Evolutionary conservation across 2,113 vertebrate genomes (phyloP).

Genomic region (Chamaea fasciata): DNA sequence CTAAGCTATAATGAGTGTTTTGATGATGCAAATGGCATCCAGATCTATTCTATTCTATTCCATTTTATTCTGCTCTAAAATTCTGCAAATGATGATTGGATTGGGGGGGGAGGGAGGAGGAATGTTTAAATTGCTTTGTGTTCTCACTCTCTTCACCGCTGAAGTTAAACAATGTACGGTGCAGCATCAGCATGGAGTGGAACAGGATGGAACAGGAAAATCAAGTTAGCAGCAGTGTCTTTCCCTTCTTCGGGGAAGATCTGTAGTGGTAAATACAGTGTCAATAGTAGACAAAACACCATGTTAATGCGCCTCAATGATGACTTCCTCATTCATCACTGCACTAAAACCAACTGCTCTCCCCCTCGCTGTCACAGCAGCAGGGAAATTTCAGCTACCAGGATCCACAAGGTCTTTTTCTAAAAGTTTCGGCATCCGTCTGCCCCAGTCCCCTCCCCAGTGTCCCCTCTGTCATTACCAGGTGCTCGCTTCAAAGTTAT

Average conservation of each 20-base stretch:
- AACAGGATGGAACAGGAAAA: not conserved
- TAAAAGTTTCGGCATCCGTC: not conserved
- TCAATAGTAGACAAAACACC: not conserved
- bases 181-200: not conserved
- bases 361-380: not conserved
- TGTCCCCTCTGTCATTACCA: not conserved
- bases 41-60: not conserved
- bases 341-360: not conserved
- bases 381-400: not conserved
- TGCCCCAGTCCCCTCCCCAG: not conserved
- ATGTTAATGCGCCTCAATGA: not conserved
- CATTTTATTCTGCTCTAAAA: not conserved
- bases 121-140: constrained; percentile 11
- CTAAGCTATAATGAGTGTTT: not conserved
- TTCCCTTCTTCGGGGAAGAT: not conserved
- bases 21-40: not conserved
- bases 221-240: not conserved
- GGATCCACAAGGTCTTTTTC: not conserved
- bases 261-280: not conserved
- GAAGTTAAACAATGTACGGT: not conserved
- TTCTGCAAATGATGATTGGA: not conserved
- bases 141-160: not conserved
- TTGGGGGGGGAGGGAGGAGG: not conserved
- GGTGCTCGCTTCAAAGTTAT: not conserved
- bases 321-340: not conserved